Base-by-base conservation (phyloP, 1,140 invertebrate species). In the Heliconius congener region DNA sequence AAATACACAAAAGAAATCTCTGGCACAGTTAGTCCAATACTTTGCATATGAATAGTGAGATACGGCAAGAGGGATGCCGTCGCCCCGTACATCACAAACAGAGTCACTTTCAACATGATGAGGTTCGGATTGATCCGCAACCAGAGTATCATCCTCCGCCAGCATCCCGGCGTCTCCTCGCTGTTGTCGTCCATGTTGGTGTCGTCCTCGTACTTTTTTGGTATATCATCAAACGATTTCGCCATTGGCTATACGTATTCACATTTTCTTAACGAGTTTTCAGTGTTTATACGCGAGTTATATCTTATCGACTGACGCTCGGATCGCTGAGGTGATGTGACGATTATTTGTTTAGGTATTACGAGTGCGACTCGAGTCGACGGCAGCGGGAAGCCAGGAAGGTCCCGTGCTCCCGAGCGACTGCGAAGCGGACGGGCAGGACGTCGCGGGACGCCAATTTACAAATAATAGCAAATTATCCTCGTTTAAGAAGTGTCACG, bases 11-110 rank as follows among this genome's bases (percentile, higher is more conserved):
- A 96, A 66, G 97, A 97, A 81, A 98, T 97, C 95, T 98, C 97
- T 84, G 97, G 96, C 76, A 98, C 96, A 30, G 97, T 97, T 30
- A 98, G 94, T 77, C 97, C 98, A 88, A 98, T 96, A 89, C 97
- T 97, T 93, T 97, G 97, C 98, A 98, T 98, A 91, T 98, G 98
- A 79, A 98, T 97, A 1, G 97, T 97, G 80, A 98, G 92, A 90
- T 98, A 98, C 0, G 98, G 97, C 71, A 98, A 88, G 66, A 98
- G 94, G 23, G 97, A 97, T 73, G 97, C 96, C 66, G 97, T 97
- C 37, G 97, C 97, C 93, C 97, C 97, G 89, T 97, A 97, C 95
- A 97, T 97, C 85, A 97, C 96, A 91, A 98, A 97, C 9, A 97
- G 93, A 60, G 97, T 97, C 82, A 97, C 95, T 95, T 98, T 98